Evolutionary conservation across 2,113 vertebrate species (phyloP).

Genomic region (Halcyon malimbica): DNA sequence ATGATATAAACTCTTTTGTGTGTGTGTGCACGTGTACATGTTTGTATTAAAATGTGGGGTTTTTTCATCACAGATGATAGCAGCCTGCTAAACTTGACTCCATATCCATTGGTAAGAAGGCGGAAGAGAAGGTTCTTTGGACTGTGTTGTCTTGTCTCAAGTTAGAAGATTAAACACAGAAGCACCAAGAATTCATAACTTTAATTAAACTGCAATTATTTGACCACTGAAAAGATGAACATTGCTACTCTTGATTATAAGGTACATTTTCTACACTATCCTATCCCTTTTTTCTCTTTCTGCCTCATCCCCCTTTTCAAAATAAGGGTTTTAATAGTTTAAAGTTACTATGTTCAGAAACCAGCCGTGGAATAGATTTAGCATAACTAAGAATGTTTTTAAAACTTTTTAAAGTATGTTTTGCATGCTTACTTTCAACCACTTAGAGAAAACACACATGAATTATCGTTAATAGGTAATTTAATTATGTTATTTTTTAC

Average conservation of each 20-base stretch:
- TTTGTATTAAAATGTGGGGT: background rate
- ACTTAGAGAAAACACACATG: conserved; percentile 60
- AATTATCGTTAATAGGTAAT: conserved; percentile 67
- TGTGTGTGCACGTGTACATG: background rate
- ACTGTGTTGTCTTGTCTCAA: conserved; percentile 95
- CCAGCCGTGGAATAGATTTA: conserved; percentile 40
- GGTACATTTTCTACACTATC: conserved; percentile 81
- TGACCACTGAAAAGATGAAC: conserved; percentile 73
- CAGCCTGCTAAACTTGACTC: conserved; percentile 96
- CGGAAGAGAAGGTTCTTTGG: conserved; percentile 97
- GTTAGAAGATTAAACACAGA: conserved; percentile 77
- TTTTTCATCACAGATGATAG: conserved; percentile 87
- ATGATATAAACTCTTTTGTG: background rate
- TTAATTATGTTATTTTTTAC: conserved; percentile 64
- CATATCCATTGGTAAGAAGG: conserved; percentile 94
- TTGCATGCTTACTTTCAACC: conserved; percentile 68
- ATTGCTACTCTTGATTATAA: conserved; percentile 78
- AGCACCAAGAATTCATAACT: conserved; percentile 71
- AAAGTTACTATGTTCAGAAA: conserved; percentile 47
- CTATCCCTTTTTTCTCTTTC: conserved; percentile 72
- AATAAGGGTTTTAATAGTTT: conserved; percentile 63
- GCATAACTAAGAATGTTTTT: conserved; percentile 60
- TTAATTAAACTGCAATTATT: conserved; percentile 76
- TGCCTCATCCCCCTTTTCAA: conserved; percentile 18
- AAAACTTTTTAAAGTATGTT: conserved; percentile 65